Conservation (phyloP, 1,140 invertebrate genomes). For the Pseudomyrmex dendroicus region DNA sequence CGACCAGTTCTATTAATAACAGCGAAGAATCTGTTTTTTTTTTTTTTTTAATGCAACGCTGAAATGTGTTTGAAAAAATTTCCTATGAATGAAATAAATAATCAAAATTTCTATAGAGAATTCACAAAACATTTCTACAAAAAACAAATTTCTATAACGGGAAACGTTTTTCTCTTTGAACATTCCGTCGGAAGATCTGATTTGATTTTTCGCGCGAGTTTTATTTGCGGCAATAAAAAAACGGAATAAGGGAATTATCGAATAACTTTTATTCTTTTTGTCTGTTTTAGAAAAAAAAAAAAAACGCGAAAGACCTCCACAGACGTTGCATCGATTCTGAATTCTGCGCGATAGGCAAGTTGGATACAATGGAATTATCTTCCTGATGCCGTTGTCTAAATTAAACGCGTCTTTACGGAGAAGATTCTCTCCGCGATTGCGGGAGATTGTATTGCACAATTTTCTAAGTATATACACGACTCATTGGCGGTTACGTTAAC, state of each 20-base stretch:
- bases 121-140: too few relatives aligned
- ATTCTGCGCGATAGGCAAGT: conserved; percentile 14
- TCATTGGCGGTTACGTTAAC: conserved; percentile 21
- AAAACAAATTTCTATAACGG: too few relatives aligned
- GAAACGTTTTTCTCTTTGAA: too few relatives aligned
- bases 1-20: conserved; percentile 16
- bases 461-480: conserved; percentile 23
- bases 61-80: too few relatives aligned
- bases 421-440: conserved; percentile 3
- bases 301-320: background rate
- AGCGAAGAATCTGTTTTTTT: background rate
- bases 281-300: too few relatives aligned
- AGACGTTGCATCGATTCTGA: background rate
- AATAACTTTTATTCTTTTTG: background rate
- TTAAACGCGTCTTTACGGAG: background rate
- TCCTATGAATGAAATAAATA: too few relatives aligned
- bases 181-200: too few relatives aligned
- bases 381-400: too few relatives aligned
- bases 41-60: background rate
- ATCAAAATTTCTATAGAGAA: too few relatives aligned
- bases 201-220: too few relatives aligned
- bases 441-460: conserved; percentile 24
- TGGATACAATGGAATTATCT: background rate
- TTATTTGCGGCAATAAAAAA: too few relatives aligned
- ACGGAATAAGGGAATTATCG: background rate